Conservation (phyloP, 1,140 invertebrate genomes). For the Pseudachorutes palmiensis region DNA sequence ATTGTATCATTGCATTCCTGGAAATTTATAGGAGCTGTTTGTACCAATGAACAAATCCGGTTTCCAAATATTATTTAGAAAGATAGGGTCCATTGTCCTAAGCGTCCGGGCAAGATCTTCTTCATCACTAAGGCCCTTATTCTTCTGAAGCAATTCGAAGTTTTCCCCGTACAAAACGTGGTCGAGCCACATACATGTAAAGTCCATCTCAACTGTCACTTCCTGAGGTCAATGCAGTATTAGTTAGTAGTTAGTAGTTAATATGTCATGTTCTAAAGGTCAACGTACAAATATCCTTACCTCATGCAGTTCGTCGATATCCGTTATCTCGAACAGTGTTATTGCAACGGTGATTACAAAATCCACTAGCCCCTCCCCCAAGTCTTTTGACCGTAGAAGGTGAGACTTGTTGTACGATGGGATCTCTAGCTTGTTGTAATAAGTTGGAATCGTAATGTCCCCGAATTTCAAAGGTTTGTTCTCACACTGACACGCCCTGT, state of each 20-base stretch:
- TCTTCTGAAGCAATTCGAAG: not conserved
- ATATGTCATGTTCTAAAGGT: not conserved
- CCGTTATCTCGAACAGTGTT: not conserved
- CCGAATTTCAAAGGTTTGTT: too few relatives aligned
- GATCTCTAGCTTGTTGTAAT: not conserved
- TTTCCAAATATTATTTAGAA: not conserved
- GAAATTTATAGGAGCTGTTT: not conserved
- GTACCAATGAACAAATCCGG: conserved; percentile 1
- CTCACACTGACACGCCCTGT: too few relatives aligned
- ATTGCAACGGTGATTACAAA: not conserved
- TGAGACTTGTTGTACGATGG: too few relatives aligned
- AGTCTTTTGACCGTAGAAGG: too few relatives aligned
- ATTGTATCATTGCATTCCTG: not conserved
- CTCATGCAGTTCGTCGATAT: not conserved
- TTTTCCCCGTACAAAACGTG: not conserved
- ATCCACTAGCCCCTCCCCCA: not conserved
- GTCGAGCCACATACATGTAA: not conserved
- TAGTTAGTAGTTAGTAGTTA: not conserved
- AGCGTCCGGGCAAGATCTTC: not conserved
- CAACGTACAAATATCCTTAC: not conserved
- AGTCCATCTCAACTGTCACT: not conserved
- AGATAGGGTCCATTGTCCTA: not conserved
- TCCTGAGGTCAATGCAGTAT: not conserved
- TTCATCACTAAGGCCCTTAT: not conserved
- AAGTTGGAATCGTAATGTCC: not conserved